Percentiles rank a stretch among this genome's conserved stretches.
phyloP scores from a whole-genome alignment of 2,113 vertebrate species.

The Jaculus jaculus region DNA sequence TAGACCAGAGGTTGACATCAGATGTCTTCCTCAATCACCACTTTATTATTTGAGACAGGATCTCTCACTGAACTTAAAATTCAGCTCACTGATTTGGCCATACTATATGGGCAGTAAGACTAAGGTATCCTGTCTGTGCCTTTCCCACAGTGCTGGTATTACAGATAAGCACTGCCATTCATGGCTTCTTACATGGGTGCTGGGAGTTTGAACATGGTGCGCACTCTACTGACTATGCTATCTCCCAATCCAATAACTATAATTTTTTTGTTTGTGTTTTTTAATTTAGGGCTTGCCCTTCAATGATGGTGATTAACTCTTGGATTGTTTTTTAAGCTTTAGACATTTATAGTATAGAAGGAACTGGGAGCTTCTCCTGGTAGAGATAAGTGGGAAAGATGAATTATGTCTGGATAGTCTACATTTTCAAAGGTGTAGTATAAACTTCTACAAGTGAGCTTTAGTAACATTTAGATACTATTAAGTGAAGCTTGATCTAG shows the following conservation, averaged over 20 bases:
- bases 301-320: neutral
- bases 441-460: neutral
- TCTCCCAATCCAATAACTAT: neutral
- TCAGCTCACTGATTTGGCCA: too few relatives aligned
- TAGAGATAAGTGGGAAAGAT: neutral
- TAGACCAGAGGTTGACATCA: too few relatives aligned
- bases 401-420: neutral
- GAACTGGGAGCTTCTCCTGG: neutral
- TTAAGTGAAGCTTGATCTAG: constrained; percentile 31
- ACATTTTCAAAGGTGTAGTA: neutral
- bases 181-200: too few relatives aligned
- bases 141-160: too few relatives aligned
- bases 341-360: neutral
- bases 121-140: too few relatives aligned
- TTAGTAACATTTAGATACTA: constrained; percentile 28
- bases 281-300: neutral
- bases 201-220: too few relatives aligned
- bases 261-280: neutral
- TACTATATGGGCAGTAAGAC: too few relatives aligned
- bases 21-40: too few relatives aligned
- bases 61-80: too few relatives aligned
- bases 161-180: too few relatives aligned
- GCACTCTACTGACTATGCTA: too few relatives aligned
- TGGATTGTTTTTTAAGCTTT: neutral
- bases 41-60: too few relatives aligned